A percentile compares a stretch with the other conserved stretches of the same genome.
These are phyloP conservation scores for Strigops habroptila DNA, from an alignment of 2,113 vertebrate genomes.

Conservation along the genomic window DNA sequence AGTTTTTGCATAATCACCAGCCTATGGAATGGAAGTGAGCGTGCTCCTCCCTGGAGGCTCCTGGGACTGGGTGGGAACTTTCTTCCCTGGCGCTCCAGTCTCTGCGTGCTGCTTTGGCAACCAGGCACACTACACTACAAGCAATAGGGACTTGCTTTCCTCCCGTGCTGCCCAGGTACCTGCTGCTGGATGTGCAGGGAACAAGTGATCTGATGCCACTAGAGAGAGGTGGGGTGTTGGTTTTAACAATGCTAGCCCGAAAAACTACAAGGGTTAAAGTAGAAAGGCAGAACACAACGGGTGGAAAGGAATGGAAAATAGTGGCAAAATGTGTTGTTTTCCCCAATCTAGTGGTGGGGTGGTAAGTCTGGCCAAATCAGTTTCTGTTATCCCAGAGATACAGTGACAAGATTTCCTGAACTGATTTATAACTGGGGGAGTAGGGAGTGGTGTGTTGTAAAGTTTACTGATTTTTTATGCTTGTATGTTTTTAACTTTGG, in stretches of 20 bases:
- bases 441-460: neutral
- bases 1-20: neutral
- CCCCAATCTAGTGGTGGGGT: neutral
- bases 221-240: neutral
- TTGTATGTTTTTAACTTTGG: neutral
- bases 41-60: neutral
- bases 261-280: neutral
- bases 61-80: neutral
- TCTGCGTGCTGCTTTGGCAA: neutral
- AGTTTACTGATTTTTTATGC: neutral
- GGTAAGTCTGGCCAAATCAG: neutral
- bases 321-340: neutral
- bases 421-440: neutral
- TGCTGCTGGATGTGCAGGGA: neutral
- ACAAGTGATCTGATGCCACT: neutral
- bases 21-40: neutral
- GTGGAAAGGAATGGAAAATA: neutral
- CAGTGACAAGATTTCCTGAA: neutral
- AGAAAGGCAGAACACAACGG: neutral
- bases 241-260: neutral
- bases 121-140: fast-evolving
- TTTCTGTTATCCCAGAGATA: neutral
- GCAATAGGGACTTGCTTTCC: neutral
- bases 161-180: neutral
- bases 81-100: neutral